These are phyloP conservation scores for Characodon lateralis DNA, from an alignment of 2,797 vertebrate genomes.

Conservation along the genomic window DNA sequence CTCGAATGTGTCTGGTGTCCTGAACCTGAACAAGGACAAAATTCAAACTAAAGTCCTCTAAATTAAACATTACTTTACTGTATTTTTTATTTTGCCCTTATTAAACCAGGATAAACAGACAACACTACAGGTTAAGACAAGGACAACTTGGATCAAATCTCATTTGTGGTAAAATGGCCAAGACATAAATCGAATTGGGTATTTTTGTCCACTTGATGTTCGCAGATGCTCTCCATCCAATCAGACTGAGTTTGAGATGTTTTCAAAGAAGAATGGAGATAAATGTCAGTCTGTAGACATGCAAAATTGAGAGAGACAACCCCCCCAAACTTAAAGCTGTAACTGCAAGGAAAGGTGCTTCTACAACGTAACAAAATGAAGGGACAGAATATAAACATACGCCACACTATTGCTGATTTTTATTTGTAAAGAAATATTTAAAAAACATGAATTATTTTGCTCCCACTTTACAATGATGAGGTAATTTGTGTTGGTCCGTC, in stretches of 20 bases:
- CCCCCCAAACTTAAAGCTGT: neutral
- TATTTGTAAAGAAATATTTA: no score
- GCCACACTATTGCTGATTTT: no score
- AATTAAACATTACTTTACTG: neutral
- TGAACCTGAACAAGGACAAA: conserved; percentile 75
- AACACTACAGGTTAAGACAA: neutral
- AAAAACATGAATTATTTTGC: no score
- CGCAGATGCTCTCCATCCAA: neutral
- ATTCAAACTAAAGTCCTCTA: neutral
- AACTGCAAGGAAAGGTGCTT: neutral
- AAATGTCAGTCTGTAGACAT: neutral
- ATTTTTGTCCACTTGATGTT: no score
- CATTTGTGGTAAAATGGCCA: neutral
- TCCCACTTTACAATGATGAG: no score
- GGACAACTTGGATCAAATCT: neutral
- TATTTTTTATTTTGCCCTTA: neutral
- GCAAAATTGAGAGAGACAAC: neutral
- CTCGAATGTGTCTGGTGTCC: conserved; percentile 84
- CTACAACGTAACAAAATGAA: neutral
- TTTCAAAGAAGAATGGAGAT: neutral
- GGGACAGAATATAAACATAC: no score
- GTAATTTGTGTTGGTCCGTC: no score
- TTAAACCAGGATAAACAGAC: neutral
- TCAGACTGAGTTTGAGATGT: neutral
- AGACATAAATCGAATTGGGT: neutral